Conservation (phyloP, 2,888 invertebrate genomes). For the Tridacna gigas region DNA sequence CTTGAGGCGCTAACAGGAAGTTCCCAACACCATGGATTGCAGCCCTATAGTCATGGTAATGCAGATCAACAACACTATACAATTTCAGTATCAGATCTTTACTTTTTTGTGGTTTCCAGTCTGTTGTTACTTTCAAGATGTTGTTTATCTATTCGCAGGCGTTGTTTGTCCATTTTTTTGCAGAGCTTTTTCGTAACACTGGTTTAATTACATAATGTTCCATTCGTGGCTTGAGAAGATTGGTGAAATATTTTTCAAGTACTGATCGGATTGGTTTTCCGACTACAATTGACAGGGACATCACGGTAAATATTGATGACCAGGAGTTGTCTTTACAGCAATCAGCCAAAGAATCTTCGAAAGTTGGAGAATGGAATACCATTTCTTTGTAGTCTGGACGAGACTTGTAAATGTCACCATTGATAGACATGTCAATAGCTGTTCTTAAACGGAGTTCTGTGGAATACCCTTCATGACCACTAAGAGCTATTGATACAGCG, state of each 20-base stretch:
- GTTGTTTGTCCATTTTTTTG: conserved; percentile 46
- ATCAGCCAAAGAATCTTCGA: background rate
- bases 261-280: background rate
- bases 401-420: background rate
- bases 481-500: background rate
- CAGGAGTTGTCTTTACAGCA: too few species aligned
- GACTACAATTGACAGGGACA: background rate
- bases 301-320: background rate
- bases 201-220: conserved; percentile 17
- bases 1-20: conserved; percentile 3
- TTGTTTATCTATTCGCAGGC: conserved; percentile 39
- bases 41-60: conserved; percentile 43
- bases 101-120: conserved; percentile 41
- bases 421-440: background rate
- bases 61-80: conserved; percentile 33
- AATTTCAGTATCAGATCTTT: conserved; percentile 33
- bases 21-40: conserved; percentile 37
- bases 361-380: background rate
- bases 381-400: background rate
- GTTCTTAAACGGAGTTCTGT: background rate
- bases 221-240: background rate
- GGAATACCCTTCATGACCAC: background rate
- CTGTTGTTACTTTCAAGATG: conserved; percentile 35
- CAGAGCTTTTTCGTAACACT: background rate
- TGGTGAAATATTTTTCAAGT: background rate